These are phyloP conservation scores for Megalops atlanticus DNA, from an alignment of 2,113 vertebrate genomes.

Conservation along the genomic window DNA sequence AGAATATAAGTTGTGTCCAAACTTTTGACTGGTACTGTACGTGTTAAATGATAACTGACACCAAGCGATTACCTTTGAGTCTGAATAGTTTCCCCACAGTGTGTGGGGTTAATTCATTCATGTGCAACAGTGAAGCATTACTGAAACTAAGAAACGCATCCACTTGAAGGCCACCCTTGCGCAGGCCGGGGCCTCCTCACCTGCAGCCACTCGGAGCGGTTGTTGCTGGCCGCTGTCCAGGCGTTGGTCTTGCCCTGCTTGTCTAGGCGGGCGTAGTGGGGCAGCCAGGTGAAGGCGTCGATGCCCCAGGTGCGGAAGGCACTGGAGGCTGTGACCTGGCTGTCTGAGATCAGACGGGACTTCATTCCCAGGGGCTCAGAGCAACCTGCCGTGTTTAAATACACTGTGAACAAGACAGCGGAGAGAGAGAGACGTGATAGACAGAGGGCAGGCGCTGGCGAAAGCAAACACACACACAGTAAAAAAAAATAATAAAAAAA, in stretches of 20 bases:
- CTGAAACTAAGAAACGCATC: background rate
- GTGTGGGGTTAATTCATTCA: background rate
- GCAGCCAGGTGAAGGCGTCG: conserved; percentile 84
- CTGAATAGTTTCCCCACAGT: background rate
- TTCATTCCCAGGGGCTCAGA: conserved; percentile 89
- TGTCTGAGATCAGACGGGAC: conserved; percentile 77
- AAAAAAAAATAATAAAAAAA: conserved; percentile 10
- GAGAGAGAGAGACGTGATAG: conserved; percentile 34
- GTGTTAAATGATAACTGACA: too few relatives aligned
- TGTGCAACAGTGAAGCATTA: background rate
- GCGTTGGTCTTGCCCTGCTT: conserved; percentile 91
- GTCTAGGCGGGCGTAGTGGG: conserved; percentile 86
- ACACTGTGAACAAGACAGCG: conserved; percentile 70
- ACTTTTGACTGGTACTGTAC: too few relatives aligned
- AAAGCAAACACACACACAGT: conserved; percentile 22
- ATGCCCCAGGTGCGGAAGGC: conserved; percentile 88
- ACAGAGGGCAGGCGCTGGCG: conserved; percentile 20
- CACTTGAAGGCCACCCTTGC: background rate
- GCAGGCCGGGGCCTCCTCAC: conserved; percentile 54
- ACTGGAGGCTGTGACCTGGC: conserved; percentile 88
- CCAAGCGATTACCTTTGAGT: too few relatives aligned
- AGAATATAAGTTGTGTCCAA: too few relatives aligned
- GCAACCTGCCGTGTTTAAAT: conserved; percentile 88
- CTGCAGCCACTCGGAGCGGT: conserved; percentile 88
- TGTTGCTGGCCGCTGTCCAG: conserved; percentile 81